These are phyloP conservation scores for Trichacis sp. DNA, from an alignment of 2,888 invertebrate genomes.

Conservation along the genomic window DNA sequence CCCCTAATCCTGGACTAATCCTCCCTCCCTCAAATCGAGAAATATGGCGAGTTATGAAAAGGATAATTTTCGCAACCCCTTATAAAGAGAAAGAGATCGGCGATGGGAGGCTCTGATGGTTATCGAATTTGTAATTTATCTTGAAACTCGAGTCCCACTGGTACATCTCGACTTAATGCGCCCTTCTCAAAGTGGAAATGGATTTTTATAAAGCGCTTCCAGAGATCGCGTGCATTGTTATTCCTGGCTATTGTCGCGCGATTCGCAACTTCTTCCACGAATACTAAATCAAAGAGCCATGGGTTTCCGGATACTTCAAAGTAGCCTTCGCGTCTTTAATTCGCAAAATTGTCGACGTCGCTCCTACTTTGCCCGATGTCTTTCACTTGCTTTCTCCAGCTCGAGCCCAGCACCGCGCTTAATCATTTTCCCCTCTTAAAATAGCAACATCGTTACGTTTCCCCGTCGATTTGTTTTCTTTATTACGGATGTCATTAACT, in stretches of 20 bases:
- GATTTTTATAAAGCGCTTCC: constrained; percentile 46
- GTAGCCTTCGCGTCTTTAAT: constrained; percentile 7
- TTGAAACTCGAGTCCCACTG: constrained; percentile 31
- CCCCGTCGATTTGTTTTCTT: too few species aligned
- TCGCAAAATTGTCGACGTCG: constrained; percentile 2
- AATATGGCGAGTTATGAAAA: constrained; percentile 57
- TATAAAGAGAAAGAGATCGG: constrained; percentile 24
- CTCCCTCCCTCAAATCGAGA: constrained; percentile 40
- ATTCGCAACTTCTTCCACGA: constrained; percentile 35
- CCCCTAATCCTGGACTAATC: constrained; percentile 59
- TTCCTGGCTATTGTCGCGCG: constrained; percentile 27
- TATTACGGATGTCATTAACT: not conserved
- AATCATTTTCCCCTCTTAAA: too few species aligned
- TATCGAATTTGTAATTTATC: constrained; percentile 54
- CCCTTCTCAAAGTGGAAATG: constrained; percentile 38
- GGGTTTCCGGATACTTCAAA: constrained; percentile 1
- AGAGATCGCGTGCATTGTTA: constrained; percentile 36
- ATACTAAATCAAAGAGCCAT: constrained; percentile 25
- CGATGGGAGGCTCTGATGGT: constrained; percentile 30
- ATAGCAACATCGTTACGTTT: too few species aligned
- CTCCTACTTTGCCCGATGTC: constrained; percentile 1
- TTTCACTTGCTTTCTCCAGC: constrained; percentile 1
- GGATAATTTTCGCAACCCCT: constrained; percentile 48
- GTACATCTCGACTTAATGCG: constrained; percentile 43
- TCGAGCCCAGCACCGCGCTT: not conserved